Evolutionary conservation across 2,797 vertebrate species (phyloP).

Genomic region (Psittacula derbiana): DNA sequence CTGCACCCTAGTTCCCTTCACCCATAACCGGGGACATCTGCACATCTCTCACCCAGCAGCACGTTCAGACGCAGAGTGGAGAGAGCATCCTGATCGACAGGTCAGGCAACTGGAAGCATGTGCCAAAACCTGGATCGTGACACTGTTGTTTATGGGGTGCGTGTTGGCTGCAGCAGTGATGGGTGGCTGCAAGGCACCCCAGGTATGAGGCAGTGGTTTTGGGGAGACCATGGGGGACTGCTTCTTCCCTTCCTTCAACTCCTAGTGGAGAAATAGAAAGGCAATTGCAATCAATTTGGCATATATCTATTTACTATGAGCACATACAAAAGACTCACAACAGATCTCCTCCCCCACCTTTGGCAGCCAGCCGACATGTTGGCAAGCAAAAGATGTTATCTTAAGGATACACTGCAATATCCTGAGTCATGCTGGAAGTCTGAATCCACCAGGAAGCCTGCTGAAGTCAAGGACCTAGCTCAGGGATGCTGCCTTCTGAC

Average conservation of each 20-base stretch:
- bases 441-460: constrained; percentile 7
- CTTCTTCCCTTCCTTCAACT: not conserved
- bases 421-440: constrained; percentile 54
- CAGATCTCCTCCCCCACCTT: constrained; percentile 45
- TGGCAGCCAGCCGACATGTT: constrained; percentile 41
- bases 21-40: not conserved
- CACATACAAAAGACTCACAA: constrained; percentile 39
- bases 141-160: rapidly evolving
- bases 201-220: not conserved
- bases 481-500: not conserved
- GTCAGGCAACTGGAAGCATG: not conserved
- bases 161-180: not conserved
- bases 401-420: constrained; percentile 52
- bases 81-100: rapidly evolving
- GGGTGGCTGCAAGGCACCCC: not conserved
- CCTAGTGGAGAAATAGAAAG: not conserved
- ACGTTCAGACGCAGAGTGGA: rapidly evolving
- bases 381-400: constrained; percentile 51
- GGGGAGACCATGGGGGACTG: not conserved
- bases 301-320: constrained; percentile 46
- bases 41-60: not conserved
- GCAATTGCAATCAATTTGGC: not conserved
- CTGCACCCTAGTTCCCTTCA: not conserved
- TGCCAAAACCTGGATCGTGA: not conserved
- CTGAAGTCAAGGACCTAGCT: not conserved